Evolutionary conservation across 1,140 invertebrate species (phyloP).

Genomic region (Megalopta genalis): DNA sequence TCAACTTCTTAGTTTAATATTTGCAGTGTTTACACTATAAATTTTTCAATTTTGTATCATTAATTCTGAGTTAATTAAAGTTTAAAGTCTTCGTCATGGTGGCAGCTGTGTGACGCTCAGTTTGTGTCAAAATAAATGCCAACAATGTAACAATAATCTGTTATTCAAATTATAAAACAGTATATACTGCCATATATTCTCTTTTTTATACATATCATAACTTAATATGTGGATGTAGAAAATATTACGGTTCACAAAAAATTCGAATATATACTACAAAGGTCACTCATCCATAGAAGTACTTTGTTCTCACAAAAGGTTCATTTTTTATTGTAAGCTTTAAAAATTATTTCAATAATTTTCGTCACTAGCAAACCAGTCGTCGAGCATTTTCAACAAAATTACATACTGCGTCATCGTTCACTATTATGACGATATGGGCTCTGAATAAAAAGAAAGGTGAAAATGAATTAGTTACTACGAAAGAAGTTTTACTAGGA

Average conservation of each 20-base stretch:
- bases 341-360: neutral
- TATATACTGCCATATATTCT: neutral
- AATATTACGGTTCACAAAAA: neutral
- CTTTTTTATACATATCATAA: neutral
- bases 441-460: slow-evolving; percentile 41
- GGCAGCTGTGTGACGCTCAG: neutral
- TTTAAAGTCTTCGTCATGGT: neutral
- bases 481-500: slow-evolving; percentile 70
- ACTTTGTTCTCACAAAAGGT: slow-evolving; percentile 24
- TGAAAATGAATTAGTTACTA: slow-evolving; percentile 60
- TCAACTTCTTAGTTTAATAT: too few species aligned
- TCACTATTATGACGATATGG: slow-evolving; percentile 61
- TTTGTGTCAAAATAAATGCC: neutral
- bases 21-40: too few species aligned
- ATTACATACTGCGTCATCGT: neutral
- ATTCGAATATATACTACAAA: slow-evolving; percentile 28
- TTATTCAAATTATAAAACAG: neutral
- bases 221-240: slow-evolving; percentile 17
- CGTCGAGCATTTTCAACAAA: neutral
- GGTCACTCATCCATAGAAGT: slow-evolving; percentile 6
- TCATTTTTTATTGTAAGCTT: neutral
- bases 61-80: too few species aligned
- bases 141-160: neutral
- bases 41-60: too few species aligned
- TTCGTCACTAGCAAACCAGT: slow-evolving; percentile 3